Percentiles rank a stretch among this genome's conserved stretches.
Evolutionary conservation across 2,888 invertebrate species (phyloP).

Genomic region (Rhamnusium bicolor): DNA sequence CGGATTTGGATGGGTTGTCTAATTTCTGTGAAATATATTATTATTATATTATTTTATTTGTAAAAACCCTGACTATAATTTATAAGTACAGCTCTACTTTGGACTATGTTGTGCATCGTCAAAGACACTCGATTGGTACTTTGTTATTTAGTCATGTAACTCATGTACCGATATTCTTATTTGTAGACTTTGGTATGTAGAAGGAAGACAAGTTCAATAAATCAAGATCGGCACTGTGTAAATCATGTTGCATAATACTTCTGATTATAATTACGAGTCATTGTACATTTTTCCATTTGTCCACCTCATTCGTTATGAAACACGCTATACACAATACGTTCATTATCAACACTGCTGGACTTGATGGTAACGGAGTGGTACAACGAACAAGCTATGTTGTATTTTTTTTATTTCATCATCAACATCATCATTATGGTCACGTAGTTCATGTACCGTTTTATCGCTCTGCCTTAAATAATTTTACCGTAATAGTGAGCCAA

Average conservation of each 20-base stretch:
- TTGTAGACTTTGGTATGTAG: background rate
- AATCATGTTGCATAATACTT: constrained; percentile 16
- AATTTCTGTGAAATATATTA: too few species aligned
- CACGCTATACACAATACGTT: background rate
- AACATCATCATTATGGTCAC: background rate
- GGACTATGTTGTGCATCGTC: too few species aligned
- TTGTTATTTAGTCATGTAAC: too few species aligned
- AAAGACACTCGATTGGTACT: too few species aligned
- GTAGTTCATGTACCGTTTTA: background rate
- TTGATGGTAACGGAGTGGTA: background rate
- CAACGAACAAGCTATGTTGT: background rate
- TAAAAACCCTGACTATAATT: too few species aligned
- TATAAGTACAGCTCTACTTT: too few species aligned
- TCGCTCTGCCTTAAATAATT: too few species aligned
- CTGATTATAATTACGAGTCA: background rate
- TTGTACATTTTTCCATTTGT: background rate
- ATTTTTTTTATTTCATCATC: background rate
- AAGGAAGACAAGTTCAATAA: background rate
- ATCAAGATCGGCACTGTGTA: background rate
- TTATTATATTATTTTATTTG: too few species aligned
- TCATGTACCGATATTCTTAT: background rate
- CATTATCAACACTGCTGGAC: background rate
- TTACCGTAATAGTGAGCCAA: too few species aligned
- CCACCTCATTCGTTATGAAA: constrained; percentile 14
- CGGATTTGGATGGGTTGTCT: too few species aligned